phyloP scores from a whole-genome alignment of 2,113 vertebrate genomes.

The Romanogobio albipinnatus region DNA sequence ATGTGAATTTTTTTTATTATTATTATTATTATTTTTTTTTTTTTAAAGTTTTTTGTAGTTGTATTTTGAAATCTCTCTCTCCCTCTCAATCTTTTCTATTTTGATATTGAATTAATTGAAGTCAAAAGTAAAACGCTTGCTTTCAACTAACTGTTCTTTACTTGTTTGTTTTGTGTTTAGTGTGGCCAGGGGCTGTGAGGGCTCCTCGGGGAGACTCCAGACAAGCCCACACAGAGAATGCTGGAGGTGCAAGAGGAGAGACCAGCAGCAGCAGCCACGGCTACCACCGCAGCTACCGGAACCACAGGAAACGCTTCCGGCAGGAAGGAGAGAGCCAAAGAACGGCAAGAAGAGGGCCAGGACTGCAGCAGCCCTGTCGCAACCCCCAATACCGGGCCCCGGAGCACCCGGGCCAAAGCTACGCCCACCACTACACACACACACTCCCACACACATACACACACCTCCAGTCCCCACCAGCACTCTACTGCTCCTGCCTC shows the following conservation, averaged over 20 bases:
- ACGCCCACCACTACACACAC: slow-evolving; percentile 46
- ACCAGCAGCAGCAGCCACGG: slow-evolving; percentile 61
- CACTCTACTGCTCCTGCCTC: slow-evolving; percentile 79
- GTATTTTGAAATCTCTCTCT: background rate
- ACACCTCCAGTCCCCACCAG: slow-evolving; percentile 70
- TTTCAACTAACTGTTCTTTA: background rate
- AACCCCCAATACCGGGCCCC: slow-evolving; percentile 60
- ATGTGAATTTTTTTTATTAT: too few species aligned
- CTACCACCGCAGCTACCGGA: slow-evolving; percentile 54
- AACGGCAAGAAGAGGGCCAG: slow-evolving; percentile 80
- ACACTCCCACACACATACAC: slow-evolving; percentile 50
- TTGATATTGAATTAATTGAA: background rate
- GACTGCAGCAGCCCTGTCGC: slow-evolving; percentile 71
- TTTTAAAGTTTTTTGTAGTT: too few species aligned
- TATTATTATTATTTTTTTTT: too few species aligned
- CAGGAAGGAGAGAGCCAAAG: slow-evolving; percentile 81
- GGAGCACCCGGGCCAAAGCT: slow-evolving; percentile 65
- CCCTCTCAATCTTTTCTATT: background rate
- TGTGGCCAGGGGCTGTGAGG: slow-evolving; percentile 88
- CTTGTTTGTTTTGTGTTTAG: slow-evolving; percentile 60
- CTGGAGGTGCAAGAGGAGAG: slow-evolving; percentile 85
- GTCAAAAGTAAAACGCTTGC: background rate
- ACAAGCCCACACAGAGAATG: slow-evolving; percentile 83
- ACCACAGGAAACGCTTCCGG: slow-evolving; percentile 75
- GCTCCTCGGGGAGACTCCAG: slow-evolving; percentile 82